phyloP scores from a whole-genome alignment of 2,113 vertebrate species.

The Noturus placidus region DNA sequence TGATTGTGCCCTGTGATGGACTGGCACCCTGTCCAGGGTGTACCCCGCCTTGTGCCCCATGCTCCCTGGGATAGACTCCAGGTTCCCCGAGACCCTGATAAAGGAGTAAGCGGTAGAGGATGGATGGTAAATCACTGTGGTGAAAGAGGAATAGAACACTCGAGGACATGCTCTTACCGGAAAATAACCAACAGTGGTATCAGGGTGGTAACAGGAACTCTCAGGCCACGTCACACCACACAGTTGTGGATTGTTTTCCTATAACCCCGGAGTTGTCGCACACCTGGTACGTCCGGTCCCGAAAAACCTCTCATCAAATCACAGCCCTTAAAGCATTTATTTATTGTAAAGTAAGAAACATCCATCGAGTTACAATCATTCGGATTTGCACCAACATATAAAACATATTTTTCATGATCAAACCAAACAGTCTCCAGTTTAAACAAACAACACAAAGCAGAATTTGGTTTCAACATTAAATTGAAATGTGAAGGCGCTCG shows the following conservation, averaged over 20 bases:
- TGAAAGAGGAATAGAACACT: not conserved
- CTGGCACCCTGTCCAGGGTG: too few relatives aligned
- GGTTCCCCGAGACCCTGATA: too few relatives aligned
- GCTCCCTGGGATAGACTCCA: too few relatives aligned
- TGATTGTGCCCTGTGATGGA: too few relatives aligned
- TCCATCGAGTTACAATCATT: not conserved
- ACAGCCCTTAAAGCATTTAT: not conserved
- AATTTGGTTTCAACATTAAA: constrained; percentile 26
- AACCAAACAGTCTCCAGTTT: not conserved
- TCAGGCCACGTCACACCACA: not conserved
- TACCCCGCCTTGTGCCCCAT: too few relatives aligned
- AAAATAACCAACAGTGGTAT: too few relatives aligned
- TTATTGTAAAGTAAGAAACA: constrained; percentile 18
- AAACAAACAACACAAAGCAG: not conserved
- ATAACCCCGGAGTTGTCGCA: not conserved
- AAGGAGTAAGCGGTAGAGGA: too few relatives aligned
- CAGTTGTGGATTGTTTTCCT: not conserved
- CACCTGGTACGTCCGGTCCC: not conserved
- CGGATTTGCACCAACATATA: not conserved
- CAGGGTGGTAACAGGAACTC: too few relatives aligned
- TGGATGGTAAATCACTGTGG: not conserved
- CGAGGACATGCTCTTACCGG: too few relatives aligned
- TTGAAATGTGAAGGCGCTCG: not conserved
- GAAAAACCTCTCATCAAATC: not conserved
- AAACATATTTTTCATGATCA: not conserved